Percentiles rank a stretch among this genome's conserved stretches.
Conservation (phyloP, 2,113 vertebrate genomes). For the Cebus imitator region DNA sequence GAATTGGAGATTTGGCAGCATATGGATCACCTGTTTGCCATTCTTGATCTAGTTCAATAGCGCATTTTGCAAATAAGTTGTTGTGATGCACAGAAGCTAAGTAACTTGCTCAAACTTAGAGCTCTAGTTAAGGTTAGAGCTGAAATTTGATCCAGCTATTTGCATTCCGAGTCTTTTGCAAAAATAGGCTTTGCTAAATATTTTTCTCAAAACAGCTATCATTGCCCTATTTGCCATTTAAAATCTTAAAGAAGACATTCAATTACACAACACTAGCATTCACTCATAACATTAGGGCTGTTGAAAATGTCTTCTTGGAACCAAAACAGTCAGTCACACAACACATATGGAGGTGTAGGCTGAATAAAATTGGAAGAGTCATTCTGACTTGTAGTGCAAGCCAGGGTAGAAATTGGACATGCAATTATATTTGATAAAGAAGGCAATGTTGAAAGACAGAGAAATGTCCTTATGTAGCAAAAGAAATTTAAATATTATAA, state of each 20-base stretch:
- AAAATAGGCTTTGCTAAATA: neutral
- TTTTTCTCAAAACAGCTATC: neutral
- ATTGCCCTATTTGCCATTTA: neutral
- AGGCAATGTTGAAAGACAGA: neutral
- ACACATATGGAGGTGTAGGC: neutral
- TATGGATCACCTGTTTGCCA: neutral
- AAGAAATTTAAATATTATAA: neutral
- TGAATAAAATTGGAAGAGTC: neutral
- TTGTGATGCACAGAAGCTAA: neutral
- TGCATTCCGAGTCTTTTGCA: neutral
- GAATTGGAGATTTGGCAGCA: neutral
- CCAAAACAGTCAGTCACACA: neutral
- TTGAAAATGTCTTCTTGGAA: neutral
- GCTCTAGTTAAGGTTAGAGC: neutral
- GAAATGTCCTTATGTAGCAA: neutral
- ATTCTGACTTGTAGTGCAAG: neutral
- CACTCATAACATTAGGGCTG: neutral
- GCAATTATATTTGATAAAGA: neutral
- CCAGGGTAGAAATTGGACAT: neutral
- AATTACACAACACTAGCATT: neutral
- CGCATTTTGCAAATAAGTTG: neutral
- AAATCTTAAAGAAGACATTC: neutral
- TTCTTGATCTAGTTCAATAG: neutral
- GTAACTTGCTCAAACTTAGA: neutral
- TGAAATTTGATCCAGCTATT: neutral